Conservation (phyloP, 2,113 vertebrate genomes). For the Phaetusa simplex region DNA sequence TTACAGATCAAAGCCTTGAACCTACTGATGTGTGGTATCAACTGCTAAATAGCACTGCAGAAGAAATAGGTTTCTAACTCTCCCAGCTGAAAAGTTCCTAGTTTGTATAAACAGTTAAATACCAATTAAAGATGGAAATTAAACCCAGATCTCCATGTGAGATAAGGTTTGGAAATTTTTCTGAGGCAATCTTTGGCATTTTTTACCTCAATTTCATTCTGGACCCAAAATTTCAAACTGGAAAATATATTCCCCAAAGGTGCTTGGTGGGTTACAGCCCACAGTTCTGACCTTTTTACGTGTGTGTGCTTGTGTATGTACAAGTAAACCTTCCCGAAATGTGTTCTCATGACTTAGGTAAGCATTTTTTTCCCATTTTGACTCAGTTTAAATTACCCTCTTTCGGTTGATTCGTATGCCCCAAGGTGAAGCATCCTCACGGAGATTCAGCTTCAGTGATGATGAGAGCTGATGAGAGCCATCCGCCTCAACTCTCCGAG, state of each 20-base stretch:
- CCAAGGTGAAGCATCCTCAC: not conserved
- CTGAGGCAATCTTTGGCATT: not conserved
- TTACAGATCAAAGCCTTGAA: slow-evolving; percentile 23
- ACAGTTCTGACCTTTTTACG: not conserved
- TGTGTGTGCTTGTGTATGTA: too few species aligned
- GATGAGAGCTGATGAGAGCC: not conserved
- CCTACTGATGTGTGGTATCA: not conserved
- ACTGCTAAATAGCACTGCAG: not conserved
- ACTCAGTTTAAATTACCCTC: not conserved
- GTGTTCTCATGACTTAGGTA: not conserved
- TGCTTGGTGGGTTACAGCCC: not conserved
- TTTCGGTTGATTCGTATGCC: not conserved
- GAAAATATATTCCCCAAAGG: not conserved
- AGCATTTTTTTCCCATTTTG: not conserved
- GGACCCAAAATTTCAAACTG: not conserved
- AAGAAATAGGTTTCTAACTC: not conserved
- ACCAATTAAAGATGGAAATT: not conserved
- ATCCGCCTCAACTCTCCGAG: not conserved
- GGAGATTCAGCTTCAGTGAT: not conserved
- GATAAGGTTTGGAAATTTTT: not conserved
- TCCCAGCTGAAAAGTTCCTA: not conserved
- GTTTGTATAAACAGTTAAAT: not conserved
- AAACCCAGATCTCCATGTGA: not conserved
- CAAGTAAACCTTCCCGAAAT: not conserved
- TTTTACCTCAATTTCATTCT: not conserved